Evolutionary conservation across 2,797 vertebrate species (phyloP).

Genomic region (Alcedo quadribrachys): DNA sequence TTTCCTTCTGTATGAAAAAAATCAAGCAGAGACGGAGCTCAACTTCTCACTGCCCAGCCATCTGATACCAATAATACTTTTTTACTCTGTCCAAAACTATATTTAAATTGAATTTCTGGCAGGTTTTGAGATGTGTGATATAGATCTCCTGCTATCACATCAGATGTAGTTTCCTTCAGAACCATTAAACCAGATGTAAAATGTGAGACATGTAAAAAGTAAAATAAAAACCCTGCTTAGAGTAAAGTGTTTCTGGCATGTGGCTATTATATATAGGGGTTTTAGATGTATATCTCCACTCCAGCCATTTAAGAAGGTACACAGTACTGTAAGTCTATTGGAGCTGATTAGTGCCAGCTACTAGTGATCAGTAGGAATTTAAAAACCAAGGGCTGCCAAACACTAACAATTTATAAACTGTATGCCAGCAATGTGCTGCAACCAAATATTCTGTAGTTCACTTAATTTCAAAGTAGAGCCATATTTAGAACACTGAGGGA

Average conservation of each 20-base stretch:
- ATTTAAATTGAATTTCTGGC: constrained; percentile 56
- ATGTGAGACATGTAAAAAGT: constrained; percentile 56
- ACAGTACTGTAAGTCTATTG: constrained; percentile 41
- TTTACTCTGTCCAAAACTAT: constrained; percentile 36
- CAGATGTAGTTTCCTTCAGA: constrained; percentile 68
- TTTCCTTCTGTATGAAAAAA: constrained; percentile 22
- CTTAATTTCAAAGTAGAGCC: constrained; percentile 65
- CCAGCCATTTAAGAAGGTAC: constrained; percentile 46
- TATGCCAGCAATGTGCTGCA: constrained; percentile 58
- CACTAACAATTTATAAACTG: constrained; percentile 64
- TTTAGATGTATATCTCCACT: constrained; percentile 40
- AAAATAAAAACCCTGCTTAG: constrained; percentile 50
- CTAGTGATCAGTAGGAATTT: constrained; percentile 61
- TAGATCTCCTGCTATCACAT: constrained; percentile 70
- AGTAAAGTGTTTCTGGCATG: constrained; percentile 53
- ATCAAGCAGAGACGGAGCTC: not conserved
- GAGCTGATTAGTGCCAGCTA: constrained; percentile 58
- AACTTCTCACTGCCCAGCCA: constrained; percentile 57
- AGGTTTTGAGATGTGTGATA: constrained; percentile 66
- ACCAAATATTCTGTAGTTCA: constrained; percentile 44
- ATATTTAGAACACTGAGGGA: constrained; percentile 35
- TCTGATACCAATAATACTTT: constrained; percentile 51
- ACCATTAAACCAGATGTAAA: constrained; percentile 70
- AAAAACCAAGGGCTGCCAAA: constrained; percentile 68
- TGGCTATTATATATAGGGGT: constrained; percentile 24